Evolutionary conservation across 2,113 vertebrate species (phyloP), one percentile per base, ranked within the genome.

Genomic region (Lota lota): DNA sequence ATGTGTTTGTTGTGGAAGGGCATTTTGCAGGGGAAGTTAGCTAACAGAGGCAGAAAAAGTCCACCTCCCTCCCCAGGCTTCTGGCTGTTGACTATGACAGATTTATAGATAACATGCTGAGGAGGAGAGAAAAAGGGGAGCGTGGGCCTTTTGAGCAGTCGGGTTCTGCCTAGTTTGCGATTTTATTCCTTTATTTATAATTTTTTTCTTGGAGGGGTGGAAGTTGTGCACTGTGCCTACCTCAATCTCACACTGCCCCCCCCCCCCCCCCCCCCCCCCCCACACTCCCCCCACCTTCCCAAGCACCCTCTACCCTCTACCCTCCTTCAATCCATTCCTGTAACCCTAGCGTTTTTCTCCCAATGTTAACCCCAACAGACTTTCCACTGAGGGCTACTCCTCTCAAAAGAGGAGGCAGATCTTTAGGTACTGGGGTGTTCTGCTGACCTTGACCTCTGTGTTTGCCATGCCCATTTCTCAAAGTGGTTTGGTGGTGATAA

Each of bases 341-440:
- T 92, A 92, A 93, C 90, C 72, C 65, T 66, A 80, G 83, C 84
- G 16, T 88, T 91, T 83, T 91, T 92, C 91, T 90, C 92, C 90
- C 91, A 93, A 79, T 94, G 88, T 94, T 91, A 94, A 89, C 84
- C 83, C 86, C 92, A 88, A 92, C 96, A 97, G 93, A 94, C 90
- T 94, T 93, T 92, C 93, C 94, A 95, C 93, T 93, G 93, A 95
- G 88, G 93, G 92, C 93, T 97, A 95, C 95, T 93, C 93, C 92
- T 94, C 94, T 91, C 95, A 94, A 93, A 94, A 94, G 88, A 92
- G 92, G 93, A 95, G 95, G 89, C 95, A 97, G 92, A 95, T 94
- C 87, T 97, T 96, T 95, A 94, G 95, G 95, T 95, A 94, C 91
- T 90, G 85, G 85, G 86, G 87, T 50, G 86, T 82, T 68, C 82